phyloP scores from a whole-genome alignment of 2,797 vertebrate species.

The Protonibea diacanthus region DNA sequence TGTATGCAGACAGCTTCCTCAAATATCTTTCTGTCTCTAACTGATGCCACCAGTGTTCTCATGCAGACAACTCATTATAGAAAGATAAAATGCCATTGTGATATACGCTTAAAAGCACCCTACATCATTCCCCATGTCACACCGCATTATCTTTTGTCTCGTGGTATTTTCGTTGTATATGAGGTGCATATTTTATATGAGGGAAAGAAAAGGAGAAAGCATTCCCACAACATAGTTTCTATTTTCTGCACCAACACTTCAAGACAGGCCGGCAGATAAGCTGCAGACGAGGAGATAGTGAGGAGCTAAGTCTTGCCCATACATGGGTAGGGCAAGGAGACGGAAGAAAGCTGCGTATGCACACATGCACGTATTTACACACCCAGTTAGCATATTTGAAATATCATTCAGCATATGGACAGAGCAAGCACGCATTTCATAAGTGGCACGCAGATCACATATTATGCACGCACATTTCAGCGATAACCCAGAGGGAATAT shows the following conservation, averaged over 20 bases:
- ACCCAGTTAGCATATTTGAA: slow-evolving; percentile 63
- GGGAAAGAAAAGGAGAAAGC: slow-evolving; percentile 25
- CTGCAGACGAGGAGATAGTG: slow-evolving; percentile 62
- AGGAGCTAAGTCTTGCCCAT: slow-evolving; percentile 40
- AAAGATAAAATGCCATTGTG: slow-evolving; percentile 35
- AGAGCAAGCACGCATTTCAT: slow-evolving; percentile 21
- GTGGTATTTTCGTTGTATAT: slow-evolving; percentile 31
- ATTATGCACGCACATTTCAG: slow-evolving; percentile 54
- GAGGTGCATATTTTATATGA: slow-evolving; percentile 34
- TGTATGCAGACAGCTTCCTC: slow-evolving; percentile 53
- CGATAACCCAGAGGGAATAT: slow-evolving; percentile 46
- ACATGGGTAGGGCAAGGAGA: slow-evolving; percentile 59
- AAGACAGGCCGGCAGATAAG: slow-evolving; percentile 76
- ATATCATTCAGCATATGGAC: slow-evolving; percentile 66
- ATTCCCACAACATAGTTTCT: slow-evolving; percentile 57
- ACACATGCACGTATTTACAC: slow-evolving; percentile 43
- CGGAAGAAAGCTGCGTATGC: slow-evolving; percentile 38
- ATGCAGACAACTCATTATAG: slow-evolving; percentile 49
- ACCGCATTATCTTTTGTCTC: slow-evolving; percentile 42
- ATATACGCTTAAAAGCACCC: slow-evolving; percentile 50
- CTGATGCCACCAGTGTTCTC: slow-evolving; percentile 27
- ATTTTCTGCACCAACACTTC: slow-evolving; percentile 71
- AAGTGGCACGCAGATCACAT: slow-evolving; percentile 53
- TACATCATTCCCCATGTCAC: slow-evolving; percentile 35
- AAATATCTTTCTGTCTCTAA: slow-evolving; percentile 39